Conservation (phyloP, 2,113 vertebrate genomes). For the Onychorhynchus coronatus region DNA sequence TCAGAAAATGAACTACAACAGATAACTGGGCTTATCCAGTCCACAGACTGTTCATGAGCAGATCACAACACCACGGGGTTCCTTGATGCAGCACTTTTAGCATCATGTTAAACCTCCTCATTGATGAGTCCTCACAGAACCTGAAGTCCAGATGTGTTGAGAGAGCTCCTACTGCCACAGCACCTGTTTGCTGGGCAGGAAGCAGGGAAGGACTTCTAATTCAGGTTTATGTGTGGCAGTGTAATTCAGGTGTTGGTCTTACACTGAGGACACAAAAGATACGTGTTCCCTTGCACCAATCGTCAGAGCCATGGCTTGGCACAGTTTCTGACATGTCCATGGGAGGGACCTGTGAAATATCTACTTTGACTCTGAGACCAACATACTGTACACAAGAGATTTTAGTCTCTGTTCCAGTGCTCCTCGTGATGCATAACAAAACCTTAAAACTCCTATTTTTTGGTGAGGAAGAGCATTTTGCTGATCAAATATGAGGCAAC, state of each 20-base stretch:
- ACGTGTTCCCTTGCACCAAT: rapidly evolving
- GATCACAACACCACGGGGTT: not conserved
- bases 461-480: not conserved
- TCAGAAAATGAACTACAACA: constrained; percentile 1
- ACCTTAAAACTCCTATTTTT: not conserved
- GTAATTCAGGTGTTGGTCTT: not conserved
- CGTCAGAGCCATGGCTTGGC: not conserved
- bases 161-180: not conserved
- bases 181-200: not conserved
- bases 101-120: not conserved
- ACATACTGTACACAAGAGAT: not conserved
- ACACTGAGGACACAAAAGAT: rapidly evolving
- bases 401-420: not conserved
- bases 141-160: not conserved
- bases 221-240: rapidly evolving
- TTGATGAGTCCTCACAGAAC: not conserved
- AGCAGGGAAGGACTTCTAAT: not conserved
- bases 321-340: not conserved
- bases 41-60: not conserved
- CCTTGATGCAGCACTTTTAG: not conserved
- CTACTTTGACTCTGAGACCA: not conserved
- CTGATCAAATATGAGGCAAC: not conserved
- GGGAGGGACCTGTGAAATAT: not conserved
- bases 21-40: not conserved
- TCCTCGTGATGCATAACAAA: not conserved